Evolutionary conservation across 2,113 vertebrate genomes (phyloP).

Genomic region (Anoura caudifer): DNA sequence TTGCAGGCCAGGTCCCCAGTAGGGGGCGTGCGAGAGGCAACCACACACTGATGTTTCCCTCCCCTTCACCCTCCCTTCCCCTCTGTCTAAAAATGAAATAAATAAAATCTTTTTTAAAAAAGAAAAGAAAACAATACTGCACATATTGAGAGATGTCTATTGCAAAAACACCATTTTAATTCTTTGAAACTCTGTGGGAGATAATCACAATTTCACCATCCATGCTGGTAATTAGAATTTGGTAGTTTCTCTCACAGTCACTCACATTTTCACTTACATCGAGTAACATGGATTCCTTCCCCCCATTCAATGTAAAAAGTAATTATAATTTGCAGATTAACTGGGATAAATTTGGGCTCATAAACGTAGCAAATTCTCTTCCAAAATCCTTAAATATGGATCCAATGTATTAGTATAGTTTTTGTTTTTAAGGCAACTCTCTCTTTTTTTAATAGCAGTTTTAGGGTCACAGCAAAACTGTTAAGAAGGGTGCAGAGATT

Average conservation of each 20-base stretch:
- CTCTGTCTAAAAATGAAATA: too few relatives aligned
- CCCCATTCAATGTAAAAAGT: neutral
- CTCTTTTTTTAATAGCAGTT: neutral
- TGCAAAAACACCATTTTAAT: neutral
- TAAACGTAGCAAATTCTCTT: neutral
- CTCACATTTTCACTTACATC: neutral
- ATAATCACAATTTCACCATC: neutral
- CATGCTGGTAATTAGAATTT: neutral
- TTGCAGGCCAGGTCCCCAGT: too few relatives aligned
- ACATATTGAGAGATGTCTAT: neutral
- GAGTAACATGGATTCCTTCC: rapidly evolving
- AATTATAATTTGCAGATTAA: neutral
- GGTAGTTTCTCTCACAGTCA: neutral
- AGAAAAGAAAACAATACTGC: neutral
- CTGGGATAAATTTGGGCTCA: neutral
- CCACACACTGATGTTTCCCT: too few relatives aligned
- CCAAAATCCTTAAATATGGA: neutral
- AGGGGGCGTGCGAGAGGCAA: too few relatives aligned
- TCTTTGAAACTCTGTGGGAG: neutral
- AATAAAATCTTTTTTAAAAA: too few relatives aligned
- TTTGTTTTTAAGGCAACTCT: neutral
- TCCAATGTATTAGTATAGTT: neutral
- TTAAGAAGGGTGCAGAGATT: neutral
- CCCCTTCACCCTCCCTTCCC: too few relatives aligned
- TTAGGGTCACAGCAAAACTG: neutral